Conservation (phyloP, 2,888 invertebrate genomes). For the Digitonthophagus gazella region DNA sequence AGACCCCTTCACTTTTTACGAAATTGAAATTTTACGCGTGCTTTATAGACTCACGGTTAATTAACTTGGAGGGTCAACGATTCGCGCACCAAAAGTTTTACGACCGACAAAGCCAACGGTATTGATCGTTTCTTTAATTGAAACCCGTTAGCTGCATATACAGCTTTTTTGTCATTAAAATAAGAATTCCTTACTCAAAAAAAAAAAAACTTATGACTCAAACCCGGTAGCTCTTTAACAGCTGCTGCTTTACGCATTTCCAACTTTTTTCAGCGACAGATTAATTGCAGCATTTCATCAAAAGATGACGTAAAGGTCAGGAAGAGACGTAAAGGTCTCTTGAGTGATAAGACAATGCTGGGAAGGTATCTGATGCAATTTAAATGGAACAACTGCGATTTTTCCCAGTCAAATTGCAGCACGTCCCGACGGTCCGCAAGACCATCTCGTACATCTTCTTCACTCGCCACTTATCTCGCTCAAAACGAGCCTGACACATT, state of each 20-base stretch:
- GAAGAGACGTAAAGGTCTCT: no score
- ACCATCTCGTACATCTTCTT: constrained; percentile 18
- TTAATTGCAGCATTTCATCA: background rate
- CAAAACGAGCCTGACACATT: constrained; percentile 19
- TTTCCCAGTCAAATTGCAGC: background rate
- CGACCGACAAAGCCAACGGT: background rate
- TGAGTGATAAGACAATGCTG: background rate
- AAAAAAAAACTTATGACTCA: background rate
- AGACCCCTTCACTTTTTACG: background rate
- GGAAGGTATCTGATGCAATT: background rate
- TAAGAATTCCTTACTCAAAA: background rate
- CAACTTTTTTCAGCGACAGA: background rate
- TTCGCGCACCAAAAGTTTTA: background rate
- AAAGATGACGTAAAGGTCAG: background rate
- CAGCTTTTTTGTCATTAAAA: no score
- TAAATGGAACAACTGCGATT: background rate
- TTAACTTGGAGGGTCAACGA: background rate
- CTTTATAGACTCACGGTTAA: background rate
- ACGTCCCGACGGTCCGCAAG: no score
- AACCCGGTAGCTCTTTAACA: background rate
- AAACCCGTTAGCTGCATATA: background rate
- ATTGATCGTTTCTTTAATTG: background rate
- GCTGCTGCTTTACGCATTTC: background rate
- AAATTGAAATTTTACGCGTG: background rate
- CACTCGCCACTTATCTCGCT: constrained; percentile 18